Evolutionary conservation across 2,113 vertebrate genomes (phyloP).

Genomic region (Dipodomys merriami): DNA sequence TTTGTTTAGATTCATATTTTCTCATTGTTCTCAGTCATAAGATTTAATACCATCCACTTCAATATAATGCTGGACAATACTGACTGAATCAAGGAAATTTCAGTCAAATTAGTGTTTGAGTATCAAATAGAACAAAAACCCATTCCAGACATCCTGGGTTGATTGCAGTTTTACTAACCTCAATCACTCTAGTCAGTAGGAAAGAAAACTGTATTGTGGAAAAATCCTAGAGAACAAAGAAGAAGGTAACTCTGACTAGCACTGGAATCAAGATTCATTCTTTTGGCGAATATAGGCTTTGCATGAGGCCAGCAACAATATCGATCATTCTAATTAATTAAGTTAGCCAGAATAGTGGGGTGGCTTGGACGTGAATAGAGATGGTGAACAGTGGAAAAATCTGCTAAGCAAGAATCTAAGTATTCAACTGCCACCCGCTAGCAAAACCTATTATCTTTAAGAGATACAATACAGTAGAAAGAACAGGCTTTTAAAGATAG

Average conservation of each 20-base stretch:
- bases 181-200: background rate
- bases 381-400: conserved; percentile 23
- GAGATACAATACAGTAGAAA: background rate
- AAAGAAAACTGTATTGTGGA: background rate
- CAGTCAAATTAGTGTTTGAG: background rate
- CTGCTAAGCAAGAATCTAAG: conserved; percentile 12
- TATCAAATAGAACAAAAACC: conserved; percentile 9
- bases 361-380: background rate
- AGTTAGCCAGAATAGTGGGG: background rate
- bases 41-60: conserved; percentile 16
- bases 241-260: conserved; percentile 18
- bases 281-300: background rate
- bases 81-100: conserved; percentile 8
- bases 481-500: background rate
- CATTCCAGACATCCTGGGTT: background rate
- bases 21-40: background rate
- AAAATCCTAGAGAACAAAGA: conserved; percentile 21
- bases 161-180: conserved; percentile 21
- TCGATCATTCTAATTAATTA: background rate
- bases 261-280: background rate
- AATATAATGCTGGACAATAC: conserved; percentile 12
- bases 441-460: conserved; percentile 38
- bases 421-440: background rate
- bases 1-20: conserved; percentile 47
- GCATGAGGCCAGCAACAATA: background rate